Percentiles rank a stretch among this genome's conserved stretches.
phyloP scores from a whole-genome alignment of 2,888 invertebrate species.

The Ypsolopha sequella region DNA sequence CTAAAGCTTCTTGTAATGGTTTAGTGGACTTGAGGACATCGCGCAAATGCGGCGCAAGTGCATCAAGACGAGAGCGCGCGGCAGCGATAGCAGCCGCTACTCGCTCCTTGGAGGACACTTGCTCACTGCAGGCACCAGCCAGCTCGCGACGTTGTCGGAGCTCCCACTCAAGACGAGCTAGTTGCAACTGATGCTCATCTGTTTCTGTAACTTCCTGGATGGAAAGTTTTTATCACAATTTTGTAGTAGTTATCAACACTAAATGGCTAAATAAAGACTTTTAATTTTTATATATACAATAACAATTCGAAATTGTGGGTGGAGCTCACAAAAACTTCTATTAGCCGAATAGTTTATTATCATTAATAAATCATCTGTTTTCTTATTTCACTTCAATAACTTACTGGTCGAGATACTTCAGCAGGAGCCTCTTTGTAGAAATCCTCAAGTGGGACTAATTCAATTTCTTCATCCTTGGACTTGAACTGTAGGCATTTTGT shows the following conservation, averaged over 20 bases:
- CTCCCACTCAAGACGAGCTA: constrained; percentile 94
- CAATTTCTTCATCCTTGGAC: constrained; percentile 94
- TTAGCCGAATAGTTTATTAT: too few relatives aligned
- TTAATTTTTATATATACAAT: too few relatives aligned
- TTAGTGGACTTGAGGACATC: constrained; percentile 78
- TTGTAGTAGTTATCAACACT: too few relatives aligned
- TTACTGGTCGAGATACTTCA: constrained; percentile 76
- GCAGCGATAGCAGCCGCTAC: constrained; percentile 81
- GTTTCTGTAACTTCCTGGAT: constrained; percentile 74
- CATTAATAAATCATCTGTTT: too few relatives aligned
- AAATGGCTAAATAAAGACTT: too few relatives aligned
- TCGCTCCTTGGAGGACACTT: constrained; percentile 82
- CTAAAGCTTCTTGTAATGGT: constrained; percentile 90
- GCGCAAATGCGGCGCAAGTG: constrained; percentile 82
- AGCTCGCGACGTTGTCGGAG: constrained; percentile 88
- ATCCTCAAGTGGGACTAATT: constrained; percentile 85
- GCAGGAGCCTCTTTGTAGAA: constrained; percentile 86
- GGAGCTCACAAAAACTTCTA: too few relatives aligned
- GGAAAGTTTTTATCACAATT: too few relatives aligned
- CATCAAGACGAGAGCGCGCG: constrained; percentile 82
- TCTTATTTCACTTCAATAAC: constrained; percentile 17
- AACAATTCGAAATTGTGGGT: too few relatives aligned
- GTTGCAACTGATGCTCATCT: constrained; percentile 83
- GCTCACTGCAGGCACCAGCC: constrained; percentile 79
- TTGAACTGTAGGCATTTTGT: constrained; percentile 94